Conservation (phyloP, 2,113 vertebrate genomes). For the Platysteira castanea region DNA sequence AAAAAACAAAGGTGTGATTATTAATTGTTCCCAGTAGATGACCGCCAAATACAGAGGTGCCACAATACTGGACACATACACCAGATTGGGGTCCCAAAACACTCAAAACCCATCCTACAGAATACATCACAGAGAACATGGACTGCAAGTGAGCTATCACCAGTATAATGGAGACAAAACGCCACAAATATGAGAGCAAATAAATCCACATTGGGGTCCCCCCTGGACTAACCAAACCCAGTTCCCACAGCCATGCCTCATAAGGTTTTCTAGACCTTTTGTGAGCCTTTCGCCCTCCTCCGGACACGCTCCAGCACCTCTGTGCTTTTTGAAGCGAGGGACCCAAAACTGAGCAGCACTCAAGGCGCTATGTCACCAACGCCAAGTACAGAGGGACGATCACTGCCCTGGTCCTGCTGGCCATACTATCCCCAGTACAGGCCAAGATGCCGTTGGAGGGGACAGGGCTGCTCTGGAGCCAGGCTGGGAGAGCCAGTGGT, state of each 20-base stretch:
- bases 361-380: not conserved
- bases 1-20: not conserved
- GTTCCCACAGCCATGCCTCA: not conserved
- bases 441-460: not conserved
- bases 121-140: not conserved
- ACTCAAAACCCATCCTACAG: too few relatives aligned
- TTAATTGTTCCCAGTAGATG: not conserved
- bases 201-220: not conserved
- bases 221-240: not conserved
- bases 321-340: not conserved
- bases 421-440: not conserved
- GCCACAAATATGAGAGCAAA: not conserved
- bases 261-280: not conserved
- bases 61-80: not conserved
- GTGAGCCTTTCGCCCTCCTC: not conserved
- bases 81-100: too few relatives aligned
- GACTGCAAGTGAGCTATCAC: not conserved
- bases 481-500: not conserved
- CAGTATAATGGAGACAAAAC: fast-evolving
- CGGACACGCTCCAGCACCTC: not conserved
- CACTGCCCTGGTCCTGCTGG: not conserved
- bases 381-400: fast-evolving
- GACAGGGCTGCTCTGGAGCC: not conserved
- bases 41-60: not conserved
- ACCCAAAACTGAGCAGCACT: not conserved